These are phyloP conservation scores for Ochropacha duplaris DNA, from an alignment of 2,888 invertebrate genomes.

Conservation along the genomic window DNA sequence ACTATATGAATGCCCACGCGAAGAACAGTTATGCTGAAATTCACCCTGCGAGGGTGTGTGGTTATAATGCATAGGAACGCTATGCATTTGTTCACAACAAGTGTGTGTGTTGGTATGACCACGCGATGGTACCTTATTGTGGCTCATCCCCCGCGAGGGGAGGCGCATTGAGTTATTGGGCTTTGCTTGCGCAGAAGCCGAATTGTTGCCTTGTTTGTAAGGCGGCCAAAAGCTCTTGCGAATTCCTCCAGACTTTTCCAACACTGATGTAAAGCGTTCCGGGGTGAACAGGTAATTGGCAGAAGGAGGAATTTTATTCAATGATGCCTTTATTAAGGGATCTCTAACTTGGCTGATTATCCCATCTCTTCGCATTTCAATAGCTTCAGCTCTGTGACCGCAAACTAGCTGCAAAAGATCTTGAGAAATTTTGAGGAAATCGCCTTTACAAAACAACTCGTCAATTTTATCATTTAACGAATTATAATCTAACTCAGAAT, in stretches of 20 bases:
- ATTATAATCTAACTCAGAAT: neutral
- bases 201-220: too few species aligned
- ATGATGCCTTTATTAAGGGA: neutral
- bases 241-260: neutral
- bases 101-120: too few species aligned
- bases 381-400: neutral
- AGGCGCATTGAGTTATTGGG: too few species aligned
- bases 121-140: too few species aligned
- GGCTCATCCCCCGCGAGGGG: too few species aligned
- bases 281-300: neutral
- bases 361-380: neutral
- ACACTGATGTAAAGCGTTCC: neutral
- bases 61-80: too few species aligned
- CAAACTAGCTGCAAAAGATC: neutral
- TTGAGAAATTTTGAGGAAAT: neutral
- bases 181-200: too few species aligned
- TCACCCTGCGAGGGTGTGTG: too few species aligned
- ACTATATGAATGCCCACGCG: too few species aligned
- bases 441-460: neutral
- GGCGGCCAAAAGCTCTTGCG: neutral
- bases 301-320: neutral
- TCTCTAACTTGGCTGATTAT: neutral
- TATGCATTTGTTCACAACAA: too few species aligned
- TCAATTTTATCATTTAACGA: neutral
- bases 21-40: too few species aligned